A percentile compares a stretch with the other conserved stretches of the same genome.
These are phyloP conservation scores for Helicolenus hilgendorfi DNA, from an alignment of 2,797 vertebrate species.

Conservation along the genomic window DNA sequence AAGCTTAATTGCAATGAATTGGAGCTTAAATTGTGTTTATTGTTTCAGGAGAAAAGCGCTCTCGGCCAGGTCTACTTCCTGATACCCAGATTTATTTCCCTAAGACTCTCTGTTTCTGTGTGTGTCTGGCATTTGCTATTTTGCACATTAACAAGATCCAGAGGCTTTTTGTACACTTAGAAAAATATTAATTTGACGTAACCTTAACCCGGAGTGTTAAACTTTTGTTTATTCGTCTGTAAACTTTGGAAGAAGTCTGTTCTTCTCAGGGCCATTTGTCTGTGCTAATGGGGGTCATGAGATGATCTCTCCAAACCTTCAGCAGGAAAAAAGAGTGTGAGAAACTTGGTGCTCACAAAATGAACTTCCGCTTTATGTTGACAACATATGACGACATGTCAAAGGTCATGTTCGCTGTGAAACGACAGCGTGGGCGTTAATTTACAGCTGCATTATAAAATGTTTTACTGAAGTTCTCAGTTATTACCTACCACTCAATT, in stretches of 20 bases:
- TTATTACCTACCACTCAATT: not conserved
- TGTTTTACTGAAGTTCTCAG: not conserved
- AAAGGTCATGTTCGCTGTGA: conserved; percentile 30
- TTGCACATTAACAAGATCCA: conserved; percentile 19
- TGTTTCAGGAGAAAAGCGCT: conserved; percentile 67
- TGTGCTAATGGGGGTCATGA: conserved; percentile 41
- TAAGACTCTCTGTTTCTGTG: conserved; percentile 8
- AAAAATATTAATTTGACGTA: not conserved
- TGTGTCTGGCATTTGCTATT: conserved; percentile 6
- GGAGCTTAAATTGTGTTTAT: conserved; percentile 77
- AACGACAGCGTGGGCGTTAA: not conserved
- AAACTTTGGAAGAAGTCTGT: conserved; percentile 1
- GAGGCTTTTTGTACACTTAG: not conserved
- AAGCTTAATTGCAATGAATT: conserved; percentile 76
- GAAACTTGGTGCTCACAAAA: conserved; percentile 48
- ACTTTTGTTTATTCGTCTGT: conserved; percentile 34
- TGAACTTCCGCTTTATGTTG: conserved; percentile 53
- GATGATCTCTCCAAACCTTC: conserved; percentile 10
- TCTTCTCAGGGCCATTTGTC: conserved; percentile 33
- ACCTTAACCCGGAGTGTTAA: not conserved
- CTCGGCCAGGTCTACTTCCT: conserved; percentile 73
- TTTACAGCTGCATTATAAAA: not conserved
- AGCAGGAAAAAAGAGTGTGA: conserved; percentile 37
- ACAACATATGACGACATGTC: conserved; percentile 27
- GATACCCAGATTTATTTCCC: conserved; percentile 41